Evolutionary conservation across 2,113 vertebrate genomes (phyloP).

Genomic region (Suncus etruscus): DNA sequence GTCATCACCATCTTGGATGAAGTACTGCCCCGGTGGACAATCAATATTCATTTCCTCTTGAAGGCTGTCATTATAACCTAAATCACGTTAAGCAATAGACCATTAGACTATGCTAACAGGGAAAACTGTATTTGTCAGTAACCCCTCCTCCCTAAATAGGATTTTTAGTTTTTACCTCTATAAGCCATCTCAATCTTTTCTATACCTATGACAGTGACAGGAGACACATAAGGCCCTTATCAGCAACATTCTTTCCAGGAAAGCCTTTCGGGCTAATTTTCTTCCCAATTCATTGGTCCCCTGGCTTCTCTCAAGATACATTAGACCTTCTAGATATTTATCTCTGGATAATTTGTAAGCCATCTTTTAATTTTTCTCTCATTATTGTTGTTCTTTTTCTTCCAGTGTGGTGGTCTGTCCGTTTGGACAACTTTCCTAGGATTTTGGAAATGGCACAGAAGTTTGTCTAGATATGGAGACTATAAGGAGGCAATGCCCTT

Average conservation of each 20-base stretch:
- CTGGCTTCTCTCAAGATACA: constrained; percentile 34
- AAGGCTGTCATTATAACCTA: constrained; percentile 94
- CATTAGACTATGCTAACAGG: background rate
- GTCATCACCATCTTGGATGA: constrained; percentile 92
- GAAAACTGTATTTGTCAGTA: constrained; percentile 10
- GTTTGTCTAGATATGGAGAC: background rate
- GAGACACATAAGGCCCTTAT: background rate
- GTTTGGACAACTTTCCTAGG: too few species aligned
- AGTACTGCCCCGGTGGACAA: constrained; percentile 92
- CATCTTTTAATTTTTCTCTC: constrained; percentile 20
- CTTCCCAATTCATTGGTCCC: background rate
- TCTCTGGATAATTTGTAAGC: background rate
- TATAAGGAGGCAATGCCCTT: background rate
- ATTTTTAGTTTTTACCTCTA: background rate
- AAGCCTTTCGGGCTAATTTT: background rate
- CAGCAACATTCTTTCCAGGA: background rate
- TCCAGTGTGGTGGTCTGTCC: background rate
- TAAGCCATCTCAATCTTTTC: constrained; percentile 1
- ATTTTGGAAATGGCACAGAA: constrained; percentile 40
- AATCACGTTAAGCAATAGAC: constrained; percentile 56
- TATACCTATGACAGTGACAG: background rate
- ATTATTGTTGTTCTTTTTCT: constrained; percentile 57
- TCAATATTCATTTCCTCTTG: constrained; percentile 95
- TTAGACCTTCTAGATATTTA: constrained; percentile 19
- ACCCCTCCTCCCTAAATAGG: background rate